phyloP scores from a whole-genome alignment of 2,113 vertebrate genomes.

The Chlorodrepanis virens region DNA sequence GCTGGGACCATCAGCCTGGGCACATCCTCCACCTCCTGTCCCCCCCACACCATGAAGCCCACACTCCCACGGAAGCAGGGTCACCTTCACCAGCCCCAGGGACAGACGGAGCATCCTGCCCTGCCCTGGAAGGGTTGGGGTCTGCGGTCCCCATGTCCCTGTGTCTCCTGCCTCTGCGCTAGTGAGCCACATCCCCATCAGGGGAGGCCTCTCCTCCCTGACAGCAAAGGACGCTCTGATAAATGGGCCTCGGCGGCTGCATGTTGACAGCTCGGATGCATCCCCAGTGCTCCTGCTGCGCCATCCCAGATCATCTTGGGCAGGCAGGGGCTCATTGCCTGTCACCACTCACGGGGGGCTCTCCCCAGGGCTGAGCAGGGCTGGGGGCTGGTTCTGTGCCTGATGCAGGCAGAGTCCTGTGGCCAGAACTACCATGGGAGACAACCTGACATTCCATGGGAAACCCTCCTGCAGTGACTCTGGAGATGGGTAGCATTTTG shows the following conservation, averaged over 20 bases:
- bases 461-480: background rate
- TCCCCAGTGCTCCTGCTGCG: background rate
- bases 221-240: constrained; percentile 45
- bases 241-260: background rate
- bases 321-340: background rate
- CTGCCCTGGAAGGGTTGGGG: accelerated
- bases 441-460: background rate
- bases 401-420: background rate
- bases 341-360: accelerated
- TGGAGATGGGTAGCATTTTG: background rate
- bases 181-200: constrained; percentile 8
- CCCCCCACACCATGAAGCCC: accelerated
- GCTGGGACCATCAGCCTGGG: background rate
- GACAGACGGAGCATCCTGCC: accelerated
- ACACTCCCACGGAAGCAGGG: background rate
- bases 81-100: background rate
- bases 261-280: background rate
- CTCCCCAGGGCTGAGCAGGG: background rate
- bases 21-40: background rate
- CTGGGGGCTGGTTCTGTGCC: background rate
- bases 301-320: background rate
- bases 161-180: background rate
- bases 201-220: constrained; percentile 42
- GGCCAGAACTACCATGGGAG: background rate
- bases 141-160: accelerated